Evolutionary conservation across 2,888 invertebrate species (phyloP).

Genomic region (Busseola fusca): DNA sequence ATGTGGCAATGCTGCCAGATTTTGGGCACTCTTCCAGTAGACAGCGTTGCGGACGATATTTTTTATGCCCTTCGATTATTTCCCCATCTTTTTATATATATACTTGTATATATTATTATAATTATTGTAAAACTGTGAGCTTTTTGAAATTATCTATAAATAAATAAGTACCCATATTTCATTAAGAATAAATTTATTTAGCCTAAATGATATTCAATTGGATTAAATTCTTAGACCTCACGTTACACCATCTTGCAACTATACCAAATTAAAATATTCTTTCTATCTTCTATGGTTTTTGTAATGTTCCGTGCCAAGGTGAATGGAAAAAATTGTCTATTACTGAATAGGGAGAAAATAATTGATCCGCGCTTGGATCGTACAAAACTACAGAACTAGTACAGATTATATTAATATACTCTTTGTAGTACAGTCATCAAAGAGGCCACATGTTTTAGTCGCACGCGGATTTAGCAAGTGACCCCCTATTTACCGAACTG

Average conservation of each 20-base stretch:
- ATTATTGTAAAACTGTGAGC: background rate
- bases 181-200: no score
- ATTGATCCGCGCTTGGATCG: background rate
- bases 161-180: background rate
- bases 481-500: background rate
- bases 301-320: background rate
- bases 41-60: background rate
- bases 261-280: background rate
- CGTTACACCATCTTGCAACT: background rate
- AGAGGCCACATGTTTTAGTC: background rate
- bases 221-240: background rate
- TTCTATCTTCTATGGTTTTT: background rate
- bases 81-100: background rate
- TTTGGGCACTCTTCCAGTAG: background rate
- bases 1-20: background rate
- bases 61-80: background rate
- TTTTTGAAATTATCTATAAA: background rate
- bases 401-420: no score
- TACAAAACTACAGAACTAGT: background rate
- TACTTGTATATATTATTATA: background rate
- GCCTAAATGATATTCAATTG: no score
- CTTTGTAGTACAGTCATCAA: no score
- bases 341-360: background rate
- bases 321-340: background rate
- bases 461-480: background rate